phyloP scores from a whole-genome alignment of 2,113 vertebrate genomes.

The Podiceps cristatus region DNA sequence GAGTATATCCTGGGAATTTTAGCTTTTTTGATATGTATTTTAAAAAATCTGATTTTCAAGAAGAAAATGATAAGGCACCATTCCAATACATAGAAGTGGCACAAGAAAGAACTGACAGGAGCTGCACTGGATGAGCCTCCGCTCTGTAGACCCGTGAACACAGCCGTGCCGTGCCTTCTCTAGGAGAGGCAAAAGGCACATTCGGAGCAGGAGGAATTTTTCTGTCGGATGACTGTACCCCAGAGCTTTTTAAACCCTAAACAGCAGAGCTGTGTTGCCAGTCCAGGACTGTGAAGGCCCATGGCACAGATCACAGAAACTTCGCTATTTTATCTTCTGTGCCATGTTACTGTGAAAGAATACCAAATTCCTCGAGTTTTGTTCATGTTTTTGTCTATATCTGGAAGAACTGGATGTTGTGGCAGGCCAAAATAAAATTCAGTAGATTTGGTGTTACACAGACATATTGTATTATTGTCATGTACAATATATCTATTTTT shows the following conservation, averaged over 20 bases:
- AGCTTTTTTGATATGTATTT: neutral
- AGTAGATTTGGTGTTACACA: neutral
- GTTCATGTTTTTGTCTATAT: neutral
- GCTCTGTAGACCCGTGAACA: neutral
- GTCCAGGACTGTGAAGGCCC: neutral
- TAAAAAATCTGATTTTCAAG: neutral
- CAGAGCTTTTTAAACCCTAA: neutral
- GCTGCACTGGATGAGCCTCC: neutral
- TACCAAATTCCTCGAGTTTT: neutral
- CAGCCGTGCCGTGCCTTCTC: neutral
- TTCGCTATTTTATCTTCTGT: neutral
- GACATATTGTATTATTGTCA: neutral
- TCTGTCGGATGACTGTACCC: neutral
- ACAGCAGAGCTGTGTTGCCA: neutral
- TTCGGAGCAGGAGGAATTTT: neutral
- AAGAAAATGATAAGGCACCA: neutral
- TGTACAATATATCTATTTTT: neutral
- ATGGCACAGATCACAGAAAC: neutral
- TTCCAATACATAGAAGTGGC: neutral
- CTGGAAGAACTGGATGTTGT: neutral
- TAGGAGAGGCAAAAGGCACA: rapidly evolving
- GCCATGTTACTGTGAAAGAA: neutral
- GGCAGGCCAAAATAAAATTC: neutral
- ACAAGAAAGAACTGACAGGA: neutral
- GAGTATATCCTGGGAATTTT: neutral